Evolutionary conservation across 2,888 invertebrate species (phyloP).

Genomic region (Masnerella sp.): DNA sequence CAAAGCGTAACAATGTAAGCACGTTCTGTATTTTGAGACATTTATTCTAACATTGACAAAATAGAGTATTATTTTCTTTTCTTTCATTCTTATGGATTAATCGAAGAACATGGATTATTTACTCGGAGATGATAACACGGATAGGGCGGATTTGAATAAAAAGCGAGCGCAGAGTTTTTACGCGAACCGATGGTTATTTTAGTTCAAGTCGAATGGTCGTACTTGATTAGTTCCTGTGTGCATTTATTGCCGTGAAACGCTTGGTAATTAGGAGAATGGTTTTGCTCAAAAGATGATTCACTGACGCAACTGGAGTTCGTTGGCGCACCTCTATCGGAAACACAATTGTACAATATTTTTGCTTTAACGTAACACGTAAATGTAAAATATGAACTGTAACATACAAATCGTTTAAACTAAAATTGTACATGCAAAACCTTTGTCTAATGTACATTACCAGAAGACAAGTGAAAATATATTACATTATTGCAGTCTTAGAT

Average conservation of each 20-base stretch:
- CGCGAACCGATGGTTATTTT: constrained; percentile 6
- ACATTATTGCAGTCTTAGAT: neutral
- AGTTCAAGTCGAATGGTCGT: constrained; percentile 1
- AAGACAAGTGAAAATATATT: constrained; percentile 18
- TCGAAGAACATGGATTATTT: too few species aligned
- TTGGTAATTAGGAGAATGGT: constrained; percentile 7
- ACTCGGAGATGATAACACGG: too few species aligned
- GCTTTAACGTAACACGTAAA: constrained; percentile 2
- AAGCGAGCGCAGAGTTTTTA: too few species aligned
- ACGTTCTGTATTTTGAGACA: constrained; percentile 3
- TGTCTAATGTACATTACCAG: constrained; percentile 32
- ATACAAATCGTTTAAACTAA: constrained; percentile 17
- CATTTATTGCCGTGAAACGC: constrained; percentile 1
- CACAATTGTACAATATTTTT: constrained; percentile 12
- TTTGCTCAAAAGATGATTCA: constrained; percentile 2
- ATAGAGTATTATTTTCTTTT: too few species aligned
- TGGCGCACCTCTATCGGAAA: neutral
- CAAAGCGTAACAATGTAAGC: constrained; percentile 17
- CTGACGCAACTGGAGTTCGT: too few species aligned
- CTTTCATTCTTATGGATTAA: too few species aligned
- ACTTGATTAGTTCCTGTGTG: constrained; percentile 1
- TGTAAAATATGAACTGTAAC: constrained; percentile 19
- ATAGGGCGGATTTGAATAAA: too few species aligned
- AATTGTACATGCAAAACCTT: constrained; percentile 24
- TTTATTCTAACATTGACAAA: neutral